Evolutionary conservation across 2,113 vertebrate genomes (phyloP).

Genomic region (Corydoras sp.): DNA sequence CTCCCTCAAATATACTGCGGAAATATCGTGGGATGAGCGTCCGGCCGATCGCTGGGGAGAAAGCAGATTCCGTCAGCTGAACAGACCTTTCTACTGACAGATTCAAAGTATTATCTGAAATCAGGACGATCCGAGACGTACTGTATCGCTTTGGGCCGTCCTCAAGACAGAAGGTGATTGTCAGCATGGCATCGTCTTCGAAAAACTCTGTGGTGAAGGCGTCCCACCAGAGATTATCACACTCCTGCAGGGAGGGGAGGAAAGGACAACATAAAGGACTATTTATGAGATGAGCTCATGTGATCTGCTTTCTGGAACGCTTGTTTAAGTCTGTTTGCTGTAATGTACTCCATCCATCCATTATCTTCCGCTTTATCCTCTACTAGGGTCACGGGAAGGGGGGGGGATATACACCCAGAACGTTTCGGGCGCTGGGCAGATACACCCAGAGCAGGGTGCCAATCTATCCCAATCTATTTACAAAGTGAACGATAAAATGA

Average conservation of each 20-base stretch:
- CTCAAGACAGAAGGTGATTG: constrained; percentile 98
- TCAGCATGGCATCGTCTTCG: constrained; percentile 97
- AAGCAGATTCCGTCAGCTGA: neutral
- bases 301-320: too few species aligned
- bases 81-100: too few species aligned
- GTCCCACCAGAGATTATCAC: constrained; percentile 99
- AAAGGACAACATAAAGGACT: neutral
- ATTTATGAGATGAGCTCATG: neutral
- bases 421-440: too few species aligned
- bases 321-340: too few species aligned
- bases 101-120: neutral
- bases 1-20: constrained; percentile 97
- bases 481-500: too few species aligned
- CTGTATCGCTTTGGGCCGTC: constrained; percentile 99
- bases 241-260: constrained; percentile 70
- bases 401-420: too few species aligned
- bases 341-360: too few species aligned
- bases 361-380: too few species aligned
- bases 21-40: constrained; percentile 98
- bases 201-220: constrained; percentile 99
- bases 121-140: constrained; percentile 57
- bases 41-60: constrained; percentile 83
- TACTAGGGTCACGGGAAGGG: too few species aligned
- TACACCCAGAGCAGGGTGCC: too few species aligned
- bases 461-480: too few species aligned